Conservation (phyloP, 2,888 invertebrate genomes). For the Micropterix aruncella region DNA sequence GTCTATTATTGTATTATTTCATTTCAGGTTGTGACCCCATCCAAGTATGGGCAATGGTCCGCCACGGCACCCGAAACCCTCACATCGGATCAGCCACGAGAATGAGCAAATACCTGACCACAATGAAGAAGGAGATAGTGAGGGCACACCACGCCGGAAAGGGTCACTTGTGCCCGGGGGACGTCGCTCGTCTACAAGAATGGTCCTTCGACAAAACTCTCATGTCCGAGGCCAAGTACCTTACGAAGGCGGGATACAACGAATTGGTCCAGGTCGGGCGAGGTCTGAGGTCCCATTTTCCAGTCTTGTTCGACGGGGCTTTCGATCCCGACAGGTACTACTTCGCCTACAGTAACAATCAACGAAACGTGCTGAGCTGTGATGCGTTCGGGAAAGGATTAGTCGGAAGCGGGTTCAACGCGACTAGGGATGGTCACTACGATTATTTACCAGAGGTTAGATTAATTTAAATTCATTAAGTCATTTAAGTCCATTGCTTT, state of each 20-base stretch:
- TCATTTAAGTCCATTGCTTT: too few species aligned
- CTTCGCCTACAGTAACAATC: not conserved
- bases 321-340: not conserved
- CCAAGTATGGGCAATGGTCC: not conserved
- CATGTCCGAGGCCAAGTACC: not conserved
- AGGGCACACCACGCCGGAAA: not conserved
- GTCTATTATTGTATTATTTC: too few species aligned
- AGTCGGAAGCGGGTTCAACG: not conserved
- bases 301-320: not conserved
- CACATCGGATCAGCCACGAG: not conserved
- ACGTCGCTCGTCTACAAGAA: not conserved
- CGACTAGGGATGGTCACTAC: not conserved
- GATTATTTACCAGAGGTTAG: not conserved
- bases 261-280: not conserved
- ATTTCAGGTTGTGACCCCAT: not conserved
- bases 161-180: not conserved
- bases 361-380: not conserved
- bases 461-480: too few species aligned
- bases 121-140: not conserved
- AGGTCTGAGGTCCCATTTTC: not conserved
- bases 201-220: not conserved
- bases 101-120: not conserved
- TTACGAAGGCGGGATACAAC: not conserved
- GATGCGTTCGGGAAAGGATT: not conserved
- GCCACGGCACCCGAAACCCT: not conserved